Evolutionary conservation across 2,888 invertebrate species (phyloP), one percentile per base, ranked within the genome.

Genomic region (Himalopsyche kuldschensis): DNA sequence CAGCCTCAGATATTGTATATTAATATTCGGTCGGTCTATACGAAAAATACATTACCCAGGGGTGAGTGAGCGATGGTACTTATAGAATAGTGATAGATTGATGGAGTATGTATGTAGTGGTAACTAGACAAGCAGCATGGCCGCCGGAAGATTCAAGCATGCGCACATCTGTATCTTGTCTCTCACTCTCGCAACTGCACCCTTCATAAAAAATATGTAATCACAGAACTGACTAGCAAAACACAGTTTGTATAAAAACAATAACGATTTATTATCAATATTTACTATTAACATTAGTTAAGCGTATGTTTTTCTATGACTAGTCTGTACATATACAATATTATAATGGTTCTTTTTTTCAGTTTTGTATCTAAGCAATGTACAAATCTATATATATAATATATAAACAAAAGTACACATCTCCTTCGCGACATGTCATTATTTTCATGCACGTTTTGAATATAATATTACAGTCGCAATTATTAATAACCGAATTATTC

Each of bases 251-350:
- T 84, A 81, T 84, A 84, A 84, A 84, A 84, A 86, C 84, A 86
- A 84, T 84, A 86, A 84, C 84, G 80, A 85, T 83, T 86, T 84
- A 85, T 86, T 84, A 85, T 82, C 84, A 83, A 84, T 84, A 84
- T 80, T 84, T 86, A 85, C 84, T 85, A 85, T 86, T 84, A 86
- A 85, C 86, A 86, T 85, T 85, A 85, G 80, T 84, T 86, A 86
- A 86, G 86, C 86, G 86, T 86, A 86, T 86, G 83, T 84, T 85
- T 86, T 80, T 85, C 86, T 86, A 86, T 86, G 86, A 86, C 86
- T 86, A 86, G 86, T 85, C 84, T 85, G 84, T 86, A 86, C 85
- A 86, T 83, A 84, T 83, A 84, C 79, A 84, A 81, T 81, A 75
- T 75, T 75, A 81, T 79, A 78, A 81, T 81, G 81, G 81, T 81